phyloP scores from a whole-genome alignment of 2,797 vertebrate genomes.

The Chelmon rostratus region DNA sequence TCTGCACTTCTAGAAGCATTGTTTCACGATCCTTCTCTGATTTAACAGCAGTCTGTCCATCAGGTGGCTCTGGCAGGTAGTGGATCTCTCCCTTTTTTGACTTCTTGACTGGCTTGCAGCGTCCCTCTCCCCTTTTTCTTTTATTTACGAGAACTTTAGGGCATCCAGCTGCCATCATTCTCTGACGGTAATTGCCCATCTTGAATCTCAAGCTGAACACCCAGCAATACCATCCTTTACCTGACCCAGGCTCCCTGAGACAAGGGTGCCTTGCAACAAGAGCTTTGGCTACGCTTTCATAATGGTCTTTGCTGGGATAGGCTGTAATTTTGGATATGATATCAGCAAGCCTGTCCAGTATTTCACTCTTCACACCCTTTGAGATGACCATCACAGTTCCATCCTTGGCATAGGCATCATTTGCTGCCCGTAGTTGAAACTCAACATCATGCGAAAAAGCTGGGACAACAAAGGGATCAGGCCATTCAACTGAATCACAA shows the following conservation, averaged over 20 bases:
- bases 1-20: slow-evolving; percentile 46
- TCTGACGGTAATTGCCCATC: slow-evolving; percentile 59
- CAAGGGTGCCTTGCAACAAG: slow-evolving; percentile 47
- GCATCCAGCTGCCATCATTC: slow-evolving; percentile 44
- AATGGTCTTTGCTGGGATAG: slow-evolving; percentile 42
- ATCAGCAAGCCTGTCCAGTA: slow-evolving; percentile 59
- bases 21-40: slow-evolving; percentile 27
- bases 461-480: slow-evolving; percentile 40
- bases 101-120: slow-evolving; percentile 31
- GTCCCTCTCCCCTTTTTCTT: slow-evolving; percentile 24
- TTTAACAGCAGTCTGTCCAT: slow-evolving; percentile 33
- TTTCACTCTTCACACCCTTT: slow-evolving; percentile 57
- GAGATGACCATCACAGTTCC: slow-evolving; percentile 41
- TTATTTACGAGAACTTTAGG: slow-evolving; percentile 60
- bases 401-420: slow-evolving; percentile 53
- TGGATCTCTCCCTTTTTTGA: slow-evolving; percentile 49
- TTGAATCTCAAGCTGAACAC: slow-evolving; percentile 51
- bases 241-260: slow-evolving; percentile 41
- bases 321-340: slow-evolving; percentile 38
- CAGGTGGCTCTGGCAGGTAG: slow-evolving; percentile 35
- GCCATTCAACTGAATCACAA: slow-evolving; percentile 26
- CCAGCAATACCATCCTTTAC: slow-evolving; percentile 54
- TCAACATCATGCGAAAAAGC: slow-evolving; percentile 52
- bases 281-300: slow-evolving; percentile 55
- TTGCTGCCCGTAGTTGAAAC: slow-evolving; percentile 41